A percentile compares a stretch with the other conserved stretches of the same genome.
These are phyloP conservation scores for Oryzias celebensis DNA, from an alignment of 2,113 vertebrate genomes.

Conservation along the genomic window DNA sequence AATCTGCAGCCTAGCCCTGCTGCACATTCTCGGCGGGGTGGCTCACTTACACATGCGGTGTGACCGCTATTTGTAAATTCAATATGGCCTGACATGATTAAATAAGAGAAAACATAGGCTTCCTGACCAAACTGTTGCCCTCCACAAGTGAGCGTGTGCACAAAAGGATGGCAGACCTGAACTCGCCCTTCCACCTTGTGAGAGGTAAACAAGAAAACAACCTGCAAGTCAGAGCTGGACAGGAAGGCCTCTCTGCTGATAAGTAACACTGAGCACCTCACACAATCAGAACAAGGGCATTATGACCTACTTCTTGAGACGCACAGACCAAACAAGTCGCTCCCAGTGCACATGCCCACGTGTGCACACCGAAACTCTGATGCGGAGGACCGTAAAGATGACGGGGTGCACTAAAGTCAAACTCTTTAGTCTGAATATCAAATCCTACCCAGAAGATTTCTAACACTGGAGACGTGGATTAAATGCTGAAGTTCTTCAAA, in stretches of 20 bases:
- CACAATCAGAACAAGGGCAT: slow-evolving; percentile 68
- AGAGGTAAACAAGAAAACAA: slow-evolving; percentile 56
- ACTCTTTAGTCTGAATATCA: slow-evolving; percentile 25
- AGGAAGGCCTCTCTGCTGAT: slow-evolving; percentile 56
- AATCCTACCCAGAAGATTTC: background rate
- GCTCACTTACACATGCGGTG: slow-evolving; percentile 67
- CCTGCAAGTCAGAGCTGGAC: slow-evolving; percentile 34
- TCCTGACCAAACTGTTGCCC: slow-evolving; percentile 60
- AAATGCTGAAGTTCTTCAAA: slow-evolving; percentile 42
- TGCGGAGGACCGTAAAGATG: slow-evolving; percentile 39
- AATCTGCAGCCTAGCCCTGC: slow-evolving; percentile 68
- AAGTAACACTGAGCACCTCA: slow-evolving; percentile 58
- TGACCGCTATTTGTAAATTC: slow-evolving; percentile 76
- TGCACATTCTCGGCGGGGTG: slow-evolving; percentile 64
- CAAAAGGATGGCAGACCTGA: slow-evolving; percentile 57
- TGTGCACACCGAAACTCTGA: slow-evolving; percentile 23
- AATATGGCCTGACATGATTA: slow-evolving; percentile 75
- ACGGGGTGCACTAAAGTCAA: slow-evolving; percentile 38
- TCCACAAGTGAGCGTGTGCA: slow-evolving; percentile 37
- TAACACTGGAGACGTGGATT: slow-evolving; percentile 17
- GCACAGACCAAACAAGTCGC: slow-evolving; percentile 68
- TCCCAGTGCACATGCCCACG: slow-evolving; percentile 41
- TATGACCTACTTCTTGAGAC: slow-evolving; percentile 69
- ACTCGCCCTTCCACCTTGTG: slow-evolving; percentile 62
- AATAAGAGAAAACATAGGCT: slow-evolving; percentile 73